These are phyloP conservation scores for Aplochiton taeniatus DNA, from an alignment of 2,797 vertebrate species.

Conservation along the genomic window DNA sequence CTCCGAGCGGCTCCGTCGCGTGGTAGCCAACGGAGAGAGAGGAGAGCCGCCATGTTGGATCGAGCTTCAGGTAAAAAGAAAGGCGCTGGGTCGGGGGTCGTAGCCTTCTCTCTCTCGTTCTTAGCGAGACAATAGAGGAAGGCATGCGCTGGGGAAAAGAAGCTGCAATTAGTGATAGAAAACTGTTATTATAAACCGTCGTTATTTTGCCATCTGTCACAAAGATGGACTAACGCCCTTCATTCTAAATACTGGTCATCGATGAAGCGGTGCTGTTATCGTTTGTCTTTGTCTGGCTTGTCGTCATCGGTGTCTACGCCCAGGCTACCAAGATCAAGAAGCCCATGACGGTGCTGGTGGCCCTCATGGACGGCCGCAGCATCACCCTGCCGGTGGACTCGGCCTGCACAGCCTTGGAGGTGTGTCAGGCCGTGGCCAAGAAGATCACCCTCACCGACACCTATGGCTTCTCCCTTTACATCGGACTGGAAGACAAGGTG, in stretches of 20 bases:
- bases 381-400: conserved; percentile 83
- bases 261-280: background rate
- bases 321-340: conserved; percentile 86
- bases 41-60: conserved; percentile 86
- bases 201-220: too few relatives aligned
- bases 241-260: too few relatives aligned
- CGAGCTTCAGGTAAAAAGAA: conserved; percentile 84
- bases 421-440: conserved; percentile 79
- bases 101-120: background rate
- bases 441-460: conserved; percentile 78
- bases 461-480: conserved; percentile 92
- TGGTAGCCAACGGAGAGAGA: conserved; percentile 82
- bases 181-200: too few relatives aligned
- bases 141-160: too few relatives aligned
- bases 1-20: conserved; percentile 79
- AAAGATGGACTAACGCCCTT: too few relatives aligned
- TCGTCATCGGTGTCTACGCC: background rate
- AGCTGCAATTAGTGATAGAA: too few relatives aligned
- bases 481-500: conserved; percentile 88
- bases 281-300: background rate
- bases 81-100: background rate
- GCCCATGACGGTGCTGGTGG: conserved; percentile 76
- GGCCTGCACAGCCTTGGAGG: conserved; percentile 84
- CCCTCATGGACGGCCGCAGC: conserved; percentile 74
- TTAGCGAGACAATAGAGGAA: too few relatives aligned